Evolutionary conservation across 2,888 invertebrate genomes (phyloP).

Genomic region (Clanis bilineata): DNA sequence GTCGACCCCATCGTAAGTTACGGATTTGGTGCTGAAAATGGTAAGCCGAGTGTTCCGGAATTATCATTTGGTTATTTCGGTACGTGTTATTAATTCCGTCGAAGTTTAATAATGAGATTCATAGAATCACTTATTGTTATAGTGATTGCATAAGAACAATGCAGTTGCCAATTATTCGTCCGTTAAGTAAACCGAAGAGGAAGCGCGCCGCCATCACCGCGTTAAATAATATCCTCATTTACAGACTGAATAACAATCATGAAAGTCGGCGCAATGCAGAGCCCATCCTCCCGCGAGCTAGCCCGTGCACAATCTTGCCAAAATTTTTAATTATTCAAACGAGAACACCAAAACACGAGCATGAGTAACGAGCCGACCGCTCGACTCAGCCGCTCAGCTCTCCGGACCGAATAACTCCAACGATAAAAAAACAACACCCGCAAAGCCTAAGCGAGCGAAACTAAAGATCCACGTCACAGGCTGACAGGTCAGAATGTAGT

Average conservation of each 20-base stretch:
- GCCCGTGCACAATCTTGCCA: conserved; percentile 44
- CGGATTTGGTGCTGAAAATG: no score
- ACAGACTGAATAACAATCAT: conserved; percentile 47
- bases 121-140: not conserved
- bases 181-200: not conserved
- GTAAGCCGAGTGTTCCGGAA: not conserved
- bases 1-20: no score
- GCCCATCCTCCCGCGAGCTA: conserved; percentile 26
- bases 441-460: conserved; percentile 37
- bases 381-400: not conserved
- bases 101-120: not conserved
- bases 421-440: conserved; percentile 39
- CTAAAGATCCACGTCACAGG: conserved; percentile 39
- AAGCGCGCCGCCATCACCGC: not conserved
- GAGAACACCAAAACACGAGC: conserved; percentile 40
- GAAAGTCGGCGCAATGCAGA: conserved; percentile 53
- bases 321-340: conserved; percentile 61
- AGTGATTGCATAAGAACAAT: not conserved
- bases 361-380: conserved; percentile 38
- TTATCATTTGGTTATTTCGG: no score
- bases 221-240: conserved; percentile 44
- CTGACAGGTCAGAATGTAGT: conserved; percentile 62
- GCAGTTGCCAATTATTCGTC: not conserved
- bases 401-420: conserved; percentile 21
- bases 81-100: not conserved